Evolutionary conservation across 2,888 invertebrate species (phyloP).

Genomic region (Phania funesta): DNA sequence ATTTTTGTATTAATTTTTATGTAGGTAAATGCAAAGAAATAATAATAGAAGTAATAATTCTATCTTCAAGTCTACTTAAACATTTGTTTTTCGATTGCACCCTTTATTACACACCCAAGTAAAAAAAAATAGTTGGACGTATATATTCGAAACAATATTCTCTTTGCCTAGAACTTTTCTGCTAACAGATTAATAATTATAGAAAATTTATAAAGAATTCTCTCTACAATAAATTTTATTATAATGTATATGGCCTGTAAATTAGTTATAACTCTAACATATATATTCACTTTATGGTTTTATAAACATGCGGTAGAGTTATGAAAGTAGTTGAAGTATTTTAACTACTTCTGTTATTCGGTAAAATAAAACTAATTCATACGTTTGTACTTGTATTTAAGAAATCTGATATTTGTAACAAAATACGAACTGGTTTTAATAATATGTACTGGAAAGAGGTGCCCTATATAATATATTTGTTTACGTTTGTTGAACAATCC

Average conservation of each 20-base stretch:
- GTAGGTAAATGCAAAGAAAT: constrained; percentile 14
- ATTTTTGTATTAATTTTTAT: constrained; percentile 21
- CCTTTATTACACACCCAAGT: no score
- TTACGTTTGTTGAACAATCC: no score
- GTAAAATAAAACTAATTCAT: no score
- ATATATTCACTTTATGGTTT: background rate
- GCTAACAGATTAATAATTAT: background rate
- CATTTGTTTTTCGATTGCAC: background rate
- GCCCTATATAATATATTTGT: no score
- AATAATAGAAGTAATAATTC: constrained; percentile 11
- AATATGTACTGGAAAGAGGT: no score
- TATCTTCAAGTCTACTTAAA: background rate
- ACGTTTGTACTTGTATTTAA: no score
- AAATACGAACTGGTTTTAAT: no score
- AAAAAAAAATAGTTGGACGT: background rate
- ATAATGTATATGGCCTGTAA: background rate
- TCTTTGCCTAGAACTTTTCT: constrained; percentile 17
- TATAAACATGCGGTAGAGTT: no score
- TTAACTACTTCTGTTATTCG: no score
- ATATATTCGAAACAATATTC: background rate
- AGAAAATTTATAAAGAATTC: background rate
- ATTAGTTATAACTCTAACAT: background rate
- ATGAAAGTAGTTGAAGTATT: no score
- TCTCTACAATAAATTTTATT: background rate
- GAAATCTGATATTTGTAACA: no score